These are phyloP conservation scores for Triops longicaudatus DNA, from an alignment of 1,140 invertebrate species.

Conservation along the genomic window DNA sequence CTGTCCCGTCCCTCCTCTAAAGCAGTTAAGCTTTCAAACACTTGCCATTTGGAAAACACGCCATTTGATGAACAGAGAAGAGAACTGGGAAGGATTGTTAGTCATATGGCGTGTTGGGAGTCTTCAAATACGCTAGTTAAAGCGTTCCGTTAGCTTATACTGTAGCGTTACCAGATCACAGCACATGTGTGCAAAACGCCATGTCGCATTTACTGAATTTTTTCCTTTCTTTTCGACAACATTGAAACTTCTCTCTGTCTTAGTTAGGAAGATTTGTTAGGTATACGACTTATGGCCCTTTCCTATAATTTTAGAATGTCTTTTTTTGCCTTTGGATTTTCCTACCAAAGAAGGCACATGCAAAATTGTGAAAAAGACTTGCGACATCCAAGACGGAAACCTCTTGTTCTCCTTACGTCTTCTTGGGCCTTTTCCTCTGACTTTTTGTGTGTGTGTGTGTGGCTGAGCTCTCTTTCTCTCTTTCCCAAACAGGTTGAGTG, in stretches of 20 bases:
- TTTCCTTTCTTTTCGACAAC: not conserved
- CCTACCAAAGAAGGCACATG: not conserved
- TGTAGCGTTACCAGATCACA: too few relatives aligned
- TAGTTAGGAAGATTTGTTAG: not conserved
- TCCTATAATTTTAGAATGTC: not conserved
- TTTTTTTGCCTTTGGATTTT: not conserved
- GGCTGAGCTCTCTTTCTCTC: not conserved
- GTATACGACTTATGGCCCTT: not conserved
- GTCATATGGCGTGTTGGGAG: too few relatives aligned
- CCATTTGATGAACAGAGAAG: too few relatives aligned
- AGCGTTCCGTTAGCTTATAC: too few relatives aligned
- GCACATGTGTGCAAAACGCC: too few relatives aligned
- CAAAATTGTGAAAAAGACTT: not conserved
- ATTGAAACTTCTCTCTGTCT: not conserved
- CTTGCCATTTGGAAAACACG: too few relatives aligned
- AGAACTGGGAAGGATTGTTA: too few relatives aligned
- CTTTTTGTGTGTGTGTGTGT: not conserved
- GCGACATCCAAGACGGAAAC: constrained; percentile 1
- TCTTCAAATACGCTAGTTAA: too few relatives aligned
- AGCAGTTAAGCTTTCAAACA: too few relatives aligned
- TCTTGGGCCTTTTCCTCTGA: too few relatives aligned
- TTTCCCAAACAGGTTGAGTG: not conserved
- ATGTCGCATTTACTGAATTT: too few relatives aligned
- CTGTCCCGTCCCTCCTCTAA: too few relatives aligned
- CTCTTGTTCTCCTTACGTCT: not conserved